Evolutionary conservation across 1,140 invertebrate species (phyloP).

Genomic region (Copidosoma floridanum): DNA sequence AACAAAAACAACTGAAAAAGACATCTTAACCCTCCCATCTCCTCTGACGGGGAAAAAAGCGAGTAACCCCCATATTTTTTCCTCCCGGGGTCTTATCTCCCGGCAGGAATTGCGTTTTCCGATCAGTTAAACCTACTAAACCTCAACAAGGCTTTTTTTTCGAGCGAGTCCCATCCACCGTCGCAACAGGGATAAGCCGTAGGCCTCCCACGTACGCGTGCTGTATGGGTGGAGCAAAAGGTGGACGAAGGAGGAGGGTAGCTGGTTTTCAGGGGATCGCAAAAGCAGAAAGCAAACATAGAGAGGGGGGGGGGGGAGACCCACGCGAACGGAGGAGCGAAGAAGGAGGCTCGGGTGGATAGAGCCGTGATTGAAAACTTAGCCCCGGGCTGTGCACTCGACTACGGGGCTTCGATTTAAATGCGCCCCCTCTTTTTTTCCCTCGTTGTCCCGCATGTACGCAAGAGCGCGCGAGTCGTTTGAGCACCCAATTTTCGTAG

Average conservation of each 20-base stretch:
- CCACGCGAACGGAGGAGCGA: constrained; percentile 18
- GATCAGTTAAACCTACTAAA: constrained; percentile 49
- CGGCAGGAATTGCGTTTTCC: constrained; percentile 47
- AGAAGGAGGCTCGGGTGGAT: constrained; percentile 39
- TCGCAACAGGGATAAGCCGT: constrained; percentile 24
- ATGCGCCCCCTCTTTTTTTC: constrained; percentile 29
- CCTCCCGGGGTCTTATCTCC: constrained; percentile 34
- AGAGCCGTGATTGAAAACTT: constrained; percentile 54
- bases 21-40: no score
- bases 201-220: neutral
- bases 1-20: no score
- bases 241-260: neutral
- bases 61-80: no score
- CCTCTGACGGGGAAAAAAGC: no score
- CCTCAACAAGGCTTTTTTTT: constrained; percentile 36
- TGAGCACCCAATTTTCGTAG: no score
- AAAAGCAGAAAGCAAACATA: constrained; percentile 15
- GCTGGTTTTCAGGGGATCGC: neutral
- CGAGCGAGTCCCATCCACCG: constrained; percentile 22
- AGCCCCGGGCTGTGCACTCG: constrained; percentile 38
- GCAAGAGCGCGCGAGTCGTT: no score
- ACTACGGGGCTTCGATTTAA: constrained; percentile 45
- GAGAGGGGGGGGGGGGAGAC: constrained; percentile 17
- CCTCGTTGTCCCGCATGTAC: neutral
- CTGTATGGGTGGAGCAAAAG: neutral